These are phyloP conservation scores for Mactra quadrangularis DNA, from an alignment of 1,140 invertebrate genomes.

Conservation along the genomic window DNA sequence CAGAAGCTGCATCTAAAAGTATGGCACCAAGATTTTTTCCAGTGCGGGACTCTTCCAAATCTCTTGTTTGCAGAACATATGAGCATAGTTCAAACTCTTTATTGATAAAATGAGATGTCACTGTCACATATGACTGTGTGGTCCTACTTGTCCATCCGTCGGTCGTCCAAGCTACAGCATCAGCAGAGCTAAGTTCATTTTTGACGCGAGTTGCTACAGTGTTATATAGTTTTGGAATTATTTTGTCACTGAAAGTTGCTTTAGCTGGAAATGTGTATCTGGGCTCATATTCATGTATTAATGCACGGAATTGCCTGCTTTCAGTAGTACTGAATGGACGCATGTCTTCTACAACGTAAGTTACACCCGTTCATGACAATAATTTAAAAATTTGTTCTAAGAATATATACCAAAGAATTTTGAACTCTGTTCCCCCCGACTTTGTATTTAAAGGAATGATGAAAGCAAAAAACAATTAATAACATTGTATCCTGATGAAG, in stretches of 20 bases:
- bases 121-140: constrained; percentile 5
- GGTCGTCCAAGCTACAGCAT: constrained; percentile 10
- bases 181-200: background rate
- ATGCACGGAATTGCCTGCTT: background rate
- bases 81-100: background rate
- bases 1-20: background rate
- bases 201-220: background rate
- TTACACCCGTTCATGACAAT: no score
- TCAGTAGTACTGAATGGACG: background rate
- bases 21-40: background rate
- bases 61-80: constrained; percentile 8
- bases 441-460: no score
- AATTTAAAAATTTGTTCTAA: no score
- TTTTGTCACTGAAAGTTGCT: background rate
- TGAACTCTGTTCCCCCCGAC: no score
- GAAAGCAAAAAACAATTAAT: no score
- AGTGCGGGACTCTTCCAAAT: background rate
- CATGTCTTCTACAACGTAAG: no score
- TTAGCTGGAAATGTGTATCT: background rate
- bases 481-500: no score
- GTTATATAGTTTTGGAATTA: background rate
- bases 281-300: background rate
- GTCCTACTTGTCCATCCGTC: constrained; percentile 10
- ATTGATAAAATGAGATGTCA: constrained; percentile 12
- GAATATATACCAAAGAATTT: no score